Evolutionary conservation across 2,888 invertebrate species (phyloP).

Genomic region (Agrochola lota): DNA sequence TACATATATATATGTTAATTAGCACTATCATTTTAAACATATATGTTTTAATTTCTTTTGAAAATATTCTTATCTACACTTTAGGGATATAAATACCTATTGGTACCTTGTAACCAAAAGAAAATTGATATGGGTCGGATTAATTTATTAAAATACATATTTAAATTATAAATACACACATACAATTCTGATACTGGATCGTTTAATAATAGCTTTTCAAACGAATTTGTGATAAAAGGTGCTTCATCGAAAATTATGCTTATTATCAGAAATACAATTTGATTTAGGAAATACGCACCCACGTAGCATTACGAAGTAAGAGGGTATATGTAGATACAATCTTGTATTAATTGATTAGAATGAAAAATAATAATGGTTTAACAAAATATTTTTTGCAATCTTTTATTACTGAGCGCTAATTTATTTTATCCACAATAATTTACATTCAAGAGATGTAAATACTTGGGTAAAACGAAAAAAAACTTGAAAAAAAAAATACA

Average conservation of each 20-base stretch:
- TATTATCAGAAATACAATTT: slow-evolving; percentile 7
- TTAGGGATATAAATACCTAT: neutral
- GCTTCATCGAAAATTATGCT: neutral
- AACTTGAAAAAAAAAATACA: no score
- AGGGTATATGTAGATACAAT: neutral
- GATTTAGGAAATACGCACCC: neutral
- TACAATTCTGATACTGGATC: neutral
- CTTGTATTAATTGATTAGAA: neutral
- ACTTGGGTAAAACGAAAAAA: neutral
- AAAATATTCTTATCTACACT: neutral
- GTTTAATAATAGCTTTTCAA: neutral
- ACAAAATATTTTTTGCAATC: no score
- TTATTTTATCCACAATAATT: neutral
- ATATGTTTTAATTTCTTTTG: neutral
- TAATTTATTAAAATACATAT: no score
- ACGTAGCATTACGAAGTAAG: neutral
- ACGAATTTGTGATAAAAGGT: neutral
- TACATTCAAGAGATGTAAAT: neutral
- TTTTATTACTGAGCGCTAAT: neutral
- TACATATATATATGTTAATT: no score
- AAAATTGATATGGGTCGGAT: neutral
- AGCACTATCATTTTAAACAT: no score
- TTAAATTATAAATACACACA: no score
- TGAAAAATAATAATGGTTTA: neutral
- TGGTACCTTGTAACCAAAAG: neutral